phyloP scores from a whole-genome alignment of 2,113 vertebrate genomes.

The Peromyscus polionotus region DNA sequence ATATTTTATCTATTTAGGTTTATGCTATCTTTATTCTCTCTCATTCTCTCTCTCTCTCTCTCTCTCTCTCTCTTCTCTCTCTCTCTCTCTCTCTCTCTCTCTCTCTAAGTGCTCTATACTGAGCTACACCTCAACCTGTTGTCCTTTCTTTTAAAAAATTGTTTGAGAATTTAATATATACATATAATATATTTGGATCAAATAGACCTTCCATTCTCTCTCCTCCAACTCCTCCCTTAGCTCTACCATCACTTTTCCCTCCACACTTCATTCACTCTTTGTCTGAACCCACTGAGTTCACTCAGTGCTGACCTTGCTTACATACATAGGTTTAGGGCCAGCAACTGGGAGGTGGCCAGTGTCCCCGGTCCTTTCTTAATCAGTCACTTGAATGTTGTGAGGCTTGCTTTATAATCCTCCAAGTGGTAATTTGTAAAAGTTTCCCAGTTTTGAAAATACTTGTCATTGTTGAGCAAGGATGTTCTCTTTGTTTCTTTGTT shows the following conservation, averaged over 20 bases:
- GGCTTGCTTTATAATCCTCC: background rate
- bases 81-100: too few species aligned
- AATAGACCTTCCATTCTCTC: background rate
- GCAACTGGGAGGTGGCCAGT: background rate
- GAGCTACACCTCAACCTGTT: background rate
- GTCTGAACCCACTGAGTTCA: background rate
- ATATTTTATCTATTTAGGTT: background rate
- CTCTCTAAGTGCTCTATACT: too few species aligned
- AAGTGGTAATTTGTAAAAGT: background rate
- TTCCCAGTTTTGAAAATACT: slow-evolving; percentile 36
- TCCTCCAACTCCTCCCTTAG: background rate
- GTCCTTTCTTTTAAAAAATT: background rate
- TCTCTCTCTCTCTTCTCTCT: too few species aligned
- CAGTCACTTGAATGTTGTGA: background rate
- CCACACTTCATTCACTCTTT: background rate
- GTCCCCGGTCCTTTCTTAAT: background rate
- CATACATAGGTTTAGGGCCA: background rate
- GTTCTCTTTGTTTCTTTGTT: too few species aligned
- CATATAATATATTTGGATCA: background rate
- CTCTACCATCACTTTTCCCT: background rate
- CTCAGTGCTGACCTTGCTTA: background rate
- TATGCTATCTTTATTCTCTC: background rate
- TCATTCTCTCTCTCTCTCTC: too few species aligned
- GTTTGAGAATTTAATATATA: background rate
- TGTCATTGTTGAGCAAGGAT: background rate